A percentile compares a stretch with the other conserved stretches of the same genome.
Conservation (phyloP, 2,888 invertebrate genomes). For the Aricia artaxerxes region DNA sequence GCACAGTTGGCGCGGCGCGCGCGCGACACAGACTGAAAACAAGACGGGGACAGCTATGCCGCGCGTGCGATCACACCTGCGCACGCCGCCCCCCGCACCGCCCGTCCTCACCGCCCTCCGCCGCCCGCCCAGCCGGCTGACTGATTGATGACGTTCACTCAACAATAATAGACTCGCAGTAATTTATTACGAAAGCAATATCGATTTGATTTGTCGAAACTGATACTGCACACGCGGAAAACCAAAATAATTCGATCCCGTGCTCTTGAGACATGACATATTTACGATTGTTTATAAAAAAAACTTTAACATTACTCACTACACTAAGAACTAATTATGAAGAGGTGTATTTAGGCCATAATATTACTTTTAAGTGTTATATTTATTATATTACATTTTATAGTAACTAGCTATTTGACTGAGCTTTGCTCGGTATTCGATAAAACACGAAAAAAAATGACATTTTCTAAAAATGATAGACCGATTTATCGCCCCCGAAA, state of each 20-base stretch:
- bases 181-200: constrained; percentile 33
- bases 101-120: constrained; percentile 29
- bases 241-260: constrained; percentile 4
- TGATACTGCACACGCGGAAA: constrained; percentile 1
- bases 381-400: too few relatives aligned
- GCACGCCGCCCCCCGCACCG: constrained; percentile 44
- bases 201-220: constrained; percentile 29
- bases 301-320: neutral
- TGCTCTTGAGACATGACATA: neutral
- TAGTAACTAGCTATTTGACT: too few relatives aligned
- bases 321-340: neutral
- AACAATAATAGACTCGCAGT: constrained; percentile 60
- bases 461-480: too few relatives aligned
- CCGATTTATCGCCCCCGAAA: too few relatives aligned
- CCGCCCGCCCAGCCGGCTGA: constrained; percentile 60
- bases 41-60: constrained; percentile 46
- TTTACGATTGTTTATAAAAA: neutral
- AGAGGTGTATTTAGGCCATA: neutral
- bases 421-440: too few relatives aligned
- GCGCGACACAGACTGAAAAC: constrained; percentile 61
- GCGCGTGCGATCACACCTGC: constrained; percentile 45
- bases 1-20: constrained; percentile 47
- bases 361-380: neutral
- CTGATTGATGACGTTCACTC: constrained; percentile 68
- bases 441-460: too few relatives aligned